Evolutionary conservation across 2,888 invertebrate species (phyloP), one percentile per base, ranked within the genome.

Genomic region (Altica lythri): DNA sequence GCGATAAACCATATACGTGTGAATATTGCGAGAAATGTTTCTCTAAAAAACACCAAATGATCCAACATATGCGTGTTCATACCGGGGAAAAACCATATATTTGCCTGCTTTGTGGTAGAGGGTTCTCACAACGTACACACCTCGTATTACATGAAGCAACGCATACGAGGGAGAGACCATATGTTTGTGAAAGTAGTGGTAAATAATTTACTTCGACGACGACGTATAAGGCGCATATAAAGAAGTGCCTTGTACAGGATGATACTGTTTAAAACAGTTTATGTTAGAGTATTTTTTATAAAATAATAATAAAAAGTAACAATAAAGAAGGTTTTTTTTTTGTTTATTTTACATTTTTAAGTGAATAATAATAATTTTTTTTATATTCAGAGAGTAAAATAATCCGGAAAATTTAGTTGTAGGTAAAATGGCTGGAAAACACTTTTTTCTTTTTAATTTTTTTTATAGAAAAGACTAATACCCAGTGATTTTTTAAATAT

Each of bases 81-180:
- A 67, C 69, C 5, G 67, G 66, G 32, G 67, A 65, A 35, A 67
- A 63, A 50, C 71, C 68, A 10, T 68, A 64, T 45, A 53, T 55
- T 18, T 71, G 71, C 30, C 75, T 77, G 32, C 71, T 77, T 45
- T 81, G 81, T 53, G 74, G 73, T 2, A 81, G 79, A 60, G 73
- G 77, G 1, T 82, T 81, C 63, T 78, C 80, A 0, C 81, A 82
- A 62, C 74, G 78, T 14, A 77, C 80, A 2, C 78, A 79, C 1
- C 69, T 81, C 5, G 80, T 78, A 2, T 78, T 81, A 45, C 82
- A 82, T 60, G 60, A 66, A 63, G 37, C 69, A 6, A 64, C 64
- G 30, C 73, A 73, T 48, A 70, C 71, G 2, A 71, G 79, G n/a
- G 79, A 80, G 22, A 81, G 79, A 56, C 81, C 79, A 19, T 80